Conservation (phyloP, 2,797 vertebrate genomes). For the Leuciscus waleckii region DNA sequence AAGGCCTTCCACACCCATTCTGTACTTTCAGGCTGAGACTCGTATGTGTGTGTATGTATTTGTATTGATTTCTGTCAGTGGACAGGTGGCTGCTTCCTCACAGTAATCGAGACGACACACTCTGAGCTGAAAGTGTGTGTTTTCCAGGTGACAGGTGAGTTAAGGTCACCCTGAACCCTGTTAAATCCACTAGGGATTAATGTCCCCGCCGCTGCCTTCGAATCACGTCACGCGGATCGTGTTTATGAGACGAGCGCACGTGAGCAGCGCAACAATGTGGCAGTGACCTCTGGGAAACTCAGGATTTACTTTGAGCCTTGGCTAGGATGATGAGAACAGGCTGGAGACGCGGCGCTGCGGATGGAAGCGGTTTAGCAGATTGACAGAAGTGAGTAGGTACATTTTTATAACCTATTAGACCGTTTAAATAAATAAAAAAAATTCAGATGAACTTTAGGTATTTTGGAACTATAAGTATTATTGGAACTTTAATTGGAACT, state of each 20-base stretch:
- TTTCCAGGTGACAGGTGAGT: slow-evolving; percentile 16
- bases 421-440: too few species aligned
- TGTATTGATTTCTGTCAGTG: slow-evolving; percentile 66
- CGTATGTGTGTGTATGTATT: slow-evolving; percentile 58
- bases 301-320: neutral
- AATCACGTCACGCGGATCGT: neutral
- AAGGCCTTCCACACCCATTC: slow-evolving; percentile 50
- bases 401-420: neutral
- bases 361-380: neutral
- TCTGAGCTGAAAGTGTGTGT: slow-evolving; percentile 20
- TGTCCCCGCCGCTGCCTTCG: neutral
- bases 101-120: slow-evolving; percentile 48
- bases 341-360: neutral
- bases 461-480: neutral
- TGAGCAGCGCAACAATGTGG: neutral
- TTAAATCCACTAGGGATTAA: neutral
- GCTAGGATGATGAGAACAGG: neutral
- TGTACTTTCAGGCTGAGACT: slow-evolving; percentile 57
- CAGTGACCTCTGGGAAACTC: neutral
- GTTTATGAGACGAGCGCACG: neutral
- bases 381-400: neutral
- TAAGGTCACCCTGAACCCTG: slow-evolving; percentile 13
- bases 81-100: slow-evolving; percentile 20
- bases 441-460: neutral
- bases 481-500: too few species aligned